Conservation (phyloP, 2,797 vertebrate genomes). For the Helostoma temminkii region DNA sequence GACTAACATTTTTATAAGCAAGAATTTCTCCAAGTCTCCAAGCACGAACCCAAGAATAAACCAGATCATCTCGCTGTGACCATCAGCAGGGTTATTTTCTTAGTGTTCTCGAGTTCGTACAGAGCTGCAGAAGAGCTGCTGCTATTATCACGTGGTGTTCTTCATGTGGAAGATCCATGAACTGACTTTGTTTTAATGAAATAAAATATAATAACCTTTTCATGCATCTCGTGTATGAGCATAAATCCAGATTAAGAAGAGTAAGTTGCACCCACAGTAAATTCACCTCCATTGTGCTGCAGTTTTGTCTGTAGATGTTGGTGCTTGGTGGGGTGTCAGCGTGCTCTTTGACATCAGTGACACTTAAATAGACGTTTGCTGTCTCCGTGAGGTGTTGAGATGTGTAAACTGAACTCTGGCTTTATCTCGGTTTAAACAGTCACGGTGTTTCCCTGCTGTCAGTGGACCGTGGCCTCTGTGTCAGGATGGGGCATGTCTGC, state of each 20-base stretch:
- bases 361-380: constrained; percentile 39
- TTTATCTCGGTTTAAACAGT: constrained; percentile 83
- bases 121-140: not conserved
- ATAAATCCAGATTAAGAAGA: constrained; percentile 6
- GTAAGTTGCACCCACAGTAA: constrained; percentile 5
- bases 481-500: constrained; percentile 80
- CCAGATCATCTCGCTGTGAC: not conserved
- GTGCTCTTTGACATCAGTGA: constrained; percentile 34
- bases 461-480: constrained; percentile 71
- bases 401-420: constrained; percentile 75
- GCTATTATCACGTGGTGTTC: not conserved
- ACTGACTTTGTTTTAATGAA: not conserved
- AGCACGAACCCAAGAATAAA: not conserved
- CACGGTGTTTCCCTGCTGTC: constrained; percentile 78
- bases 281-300: not conserved
- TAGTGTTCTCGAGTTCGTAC: not conserved
- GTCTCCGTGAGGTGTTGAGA: constrained; percentile 65
- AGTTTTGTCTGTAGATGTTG: not conserved
- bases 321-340: not conserved
- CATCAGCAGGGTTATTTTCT: not conserved
- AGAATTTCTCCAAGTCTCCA: not conserved
- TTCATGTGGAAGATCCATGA: not conserved
- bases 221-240: not conserved
- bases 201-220: not conserved
- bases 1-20: too few species aligned